Base-by-base conservation (phyloP, 2,113 vertebrate genomes). In the Cyanoderma ruficeps region DNA sequence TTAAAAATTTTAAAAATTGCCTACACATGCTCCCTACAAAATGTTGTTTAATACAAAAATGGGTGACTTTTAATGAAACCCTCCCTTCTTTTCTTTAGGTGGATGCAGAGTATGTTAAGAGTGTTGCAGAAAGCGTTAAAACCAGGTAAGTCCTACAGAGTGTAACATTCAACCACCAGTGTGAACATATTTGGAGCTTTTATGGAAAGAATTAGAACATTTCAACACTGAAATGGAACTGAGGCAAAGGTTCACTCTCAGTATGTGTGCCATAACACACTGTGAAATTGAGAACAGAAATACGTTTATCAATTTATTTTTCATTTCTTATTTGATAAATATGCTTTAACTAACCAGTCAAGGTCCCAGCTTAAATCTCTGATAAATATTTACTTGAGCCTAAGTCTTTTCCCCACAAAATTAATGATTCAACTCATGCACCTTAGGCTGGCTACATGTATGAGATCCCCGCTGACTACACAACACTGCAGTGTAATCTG, bases 101-200 rank as follows among this genome's bases (percentile, higher is more conserved):
- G 68, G 95, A 98, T 71, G 57, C 57, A 59, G 87, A 95, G 7
- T 99, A 98, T 83, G 96, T 99, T 75, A 90, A 85, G 53, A 96
- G 67, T 52, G 37, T 99, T 79, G 98, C 98, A 89, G 84, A 97
- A 83, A 98, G 61, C 78, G 59, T 99, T 90, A 97, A 89, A 93
- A 93, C 74, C 50, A 98, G 92, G 99, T 99, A 96, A 98, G 98
- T 97, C 49, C 25, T 57, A 2, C 13, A 6, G 33, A 70, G 37
- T 59, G 11, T 50, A 24, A 53, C 21, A 39, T 37, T 53, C 67
- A 56, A 13, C 35, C 74, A 87, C 20, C 35, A 42, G 9, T 33
- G 15, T 31, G 39, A 57, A 44, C 10, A 21, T 2, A 22, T 68
- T 61, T 52, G 74, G 69, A 91, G 16, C 37, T 87, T 94, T 93